Conservation (phyloP, 1,140 invertebrate species). For the Metaphire vulgaris region DNA sequence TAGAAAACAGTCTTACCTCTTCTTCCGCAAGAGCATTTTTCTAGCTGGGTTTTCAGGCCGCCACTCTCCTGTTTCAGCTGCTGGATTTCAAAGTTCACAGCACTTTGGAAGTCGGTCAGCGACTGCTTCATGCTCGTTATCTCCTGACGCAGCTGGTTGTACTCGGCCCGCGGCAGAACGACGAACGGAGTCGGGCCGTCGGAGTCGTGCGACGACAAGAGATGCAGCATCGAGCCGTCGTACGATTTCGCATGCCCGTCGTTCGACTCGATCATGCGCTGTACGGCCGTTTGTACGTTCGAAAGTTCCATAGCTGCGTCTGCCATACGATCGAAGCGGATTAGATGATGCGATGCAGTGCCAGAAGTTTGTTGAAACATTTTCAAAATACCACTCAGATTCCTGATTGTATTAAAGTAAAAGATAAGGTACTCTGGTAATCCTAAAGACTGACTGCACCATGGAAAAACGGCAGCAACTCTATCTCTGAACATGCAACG, state of each 20-base stretch:
- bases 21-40: slow-evolving; percentile 8
- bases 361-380: background rate
- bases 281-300: background rate
- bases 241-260: background rate
- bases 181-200: slow-evolving; percentile 12
- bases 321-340: background rate
- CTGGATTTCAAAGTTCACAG: slow-evolving; percentile 8
- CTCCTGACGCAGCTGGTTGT: slow-evolving; percentile 9
- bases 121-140: slow-evolving; percentile 14
- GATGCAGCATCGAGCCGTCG: slow-evolving; percentile 19
- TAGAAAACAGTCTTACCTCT: background rate
- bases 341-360: background rate
- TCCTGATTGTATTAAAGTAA: no score
- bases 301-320: background rate
- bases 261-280: background rate
- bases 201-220: slow-evolving; percentile 12
- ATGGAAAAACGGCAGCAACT: no score
- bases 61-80: slow-evolving; percentile 20
- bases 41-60: slow-evolving; percentile 1
- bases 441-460: no score
- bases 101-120: slow-evolving; percentile 5
- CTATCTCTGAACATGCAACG: no score
- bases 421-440: no score
- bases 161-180: slow-evolving; percentile 17
- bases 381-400: no score